Percentiles rank a stretch among this genome's conserved stretches.
These are phyloP conservation scores for Microctonus hyperodae DNA, from an alignment of 2,888 invertebrate genomes.

Conservation along the genomic window DNA sequence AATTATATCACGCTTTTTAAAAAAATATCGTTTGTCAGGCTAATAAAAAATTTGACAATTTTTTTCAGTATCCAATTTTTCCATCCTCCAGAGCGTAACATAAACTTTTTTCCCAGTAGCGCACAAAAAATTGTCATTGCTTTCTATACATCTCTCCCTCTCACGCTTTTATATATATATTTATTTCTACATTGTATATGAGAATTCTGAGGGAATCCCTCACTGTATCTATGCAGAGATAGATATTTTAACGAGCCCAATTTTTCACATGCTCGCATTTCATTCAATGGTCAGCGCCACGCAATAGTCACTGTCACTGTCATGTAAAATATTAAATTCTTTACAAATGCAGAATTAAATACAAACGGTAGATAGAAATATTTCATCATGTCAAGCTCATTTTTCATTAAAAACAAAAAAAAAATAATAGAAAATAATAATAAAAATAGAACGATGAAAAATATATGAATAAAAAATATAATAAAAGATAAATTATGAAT, in stretches of 20 bases:
- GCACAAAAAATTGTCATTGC: constrained; percentile 1
- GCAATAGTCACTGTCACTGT: too few relatives aligned
- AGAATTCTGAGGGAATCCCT: constrained; percentile 2
- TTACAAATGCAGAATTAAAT: background rate
- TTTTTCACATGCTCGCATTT: background rate
- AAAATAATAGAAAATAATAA: too few relatives aligned
- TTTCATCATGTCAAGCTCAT: background rate
- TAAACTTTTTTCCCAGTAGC: constrained; percentile 13
- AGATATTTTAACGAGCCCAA: background rate
- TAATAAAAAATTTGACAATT: constrained; percentile 14
- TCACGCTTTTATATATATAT: background rate
- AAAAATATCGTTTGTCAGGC: background rate
- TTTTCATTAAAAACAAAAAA: background rate
- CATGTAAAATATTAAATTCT: too few relatives aligned
- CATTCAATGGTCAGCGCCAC: background rate
- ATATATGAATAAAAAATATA: background rate
- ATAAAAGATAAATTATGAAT: background rate
- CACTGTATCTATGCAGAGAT: background rate
- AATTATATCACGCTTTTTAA: background rate
- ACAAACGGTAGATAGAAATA: background rate
- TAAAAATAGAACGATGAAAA: too few relatives aligned
- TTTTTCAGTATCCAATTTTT: constrained; percentile 2
- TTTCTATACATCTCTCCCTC: constrained; percentile 2
- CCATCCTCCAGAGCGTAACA: background rate
- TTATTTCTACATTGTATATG: constrained; percentile 1